Conservation (phyloP, 1,140 invertebrate species). For the Phenacoccus solenopsis region DNA sequence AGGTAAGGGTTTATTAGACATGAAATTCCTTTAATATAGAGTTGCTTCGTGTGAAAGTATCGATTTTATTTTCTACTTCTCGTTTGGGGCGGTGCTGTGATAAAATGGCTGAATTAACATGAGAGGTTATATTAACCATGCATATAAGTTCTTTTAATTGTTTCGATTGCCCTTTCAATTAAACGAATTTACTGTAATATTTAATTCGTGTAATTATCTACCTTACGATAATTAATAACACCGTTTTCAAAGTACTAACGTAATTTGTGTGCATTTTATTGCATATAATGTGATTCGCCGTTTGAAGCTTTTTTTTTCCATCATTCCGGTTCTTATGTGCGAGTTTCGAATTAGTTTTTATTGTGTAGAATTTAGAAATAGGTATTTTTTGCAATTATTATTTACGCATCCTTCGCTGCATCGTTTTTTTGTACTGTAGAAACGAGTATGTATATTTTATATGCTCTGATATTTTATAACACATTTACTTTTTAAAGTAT, state of each 20-base stretch:
- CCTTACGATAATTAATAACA: background rate
- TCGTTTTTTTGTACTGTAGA: too few relatives aligned
- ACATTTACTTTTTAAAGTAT: too few relatives aligned
- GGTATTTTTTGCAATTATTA: too few relatives aligned
- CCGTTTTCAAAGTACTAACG: background rate
- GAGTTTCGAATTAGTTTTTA: too few relatives aligned
- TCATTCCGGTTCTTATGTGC: background rate
- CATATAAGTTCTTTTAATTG: background rate
- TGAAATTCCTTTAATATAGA: background rate
- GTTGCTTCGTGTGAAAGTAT: background rate
- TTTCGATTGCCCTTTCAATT: background rate
- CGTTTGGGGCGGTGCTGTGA: conserved; percentile 15
- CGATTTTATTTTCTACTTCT: conserved; percentile 7
- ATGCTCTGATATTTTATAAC: too few relatives aligned
- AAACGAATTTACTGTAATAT: background rate
- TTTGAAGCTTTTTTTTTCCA: background rate
- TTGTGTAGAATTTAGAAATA: too few relatives aligned
- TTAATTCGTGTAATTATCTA: background rate
- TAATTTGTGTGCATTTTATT: background rate
- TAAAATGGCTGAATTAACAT: conserved; percentile 12
- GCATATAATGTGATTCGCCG: too few relatives aligned
- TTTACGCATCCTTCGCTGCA: too few relatives aligned
- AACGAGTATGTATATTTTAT: too few relatives aligned
- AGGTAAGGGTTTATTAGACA: background rate
- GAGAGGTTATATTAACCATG: background rate